Conservation (phyloP, 1,140 invertebrate genomes). For the Venturia canescens region DNA sequence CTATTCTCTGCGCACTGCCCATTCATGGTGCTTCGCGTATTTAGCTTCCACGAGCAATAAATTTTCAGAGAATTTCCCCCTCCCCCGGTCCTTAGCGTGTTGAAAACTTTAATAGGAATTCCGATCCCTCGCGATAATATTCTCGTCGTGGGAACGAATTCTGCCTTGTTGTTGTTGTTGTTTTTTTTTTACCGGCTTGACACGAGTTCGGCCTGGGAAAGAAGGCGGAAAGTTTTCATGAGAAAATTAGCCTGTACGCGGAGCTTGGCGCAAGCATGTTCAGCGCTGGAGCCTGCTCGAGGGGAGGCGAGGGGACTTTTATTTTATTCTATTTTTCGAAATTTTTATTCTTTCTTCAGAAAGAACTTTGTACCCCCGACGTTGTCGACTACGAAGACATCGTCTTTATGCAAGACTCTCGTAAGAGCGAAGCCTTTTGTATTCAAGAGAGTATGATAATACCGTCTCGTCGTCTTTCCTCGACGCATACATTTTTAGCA, state of each 20-base stretch:
- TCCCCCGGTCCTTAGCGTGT: no score
- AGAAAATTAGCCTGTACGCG: constrained; percentile 44
- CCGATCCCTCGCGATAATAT: constrained; percentile 10
- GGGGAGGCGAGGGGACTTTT: constrained; percentile 29
- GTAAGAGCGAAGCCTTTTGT: constrained; percentile 54
- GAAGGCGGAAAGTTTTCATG: constrained; percentile 42
- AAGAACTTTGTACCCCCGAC: constrained; percentile 42
- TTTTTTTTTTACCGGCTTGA: background rate
- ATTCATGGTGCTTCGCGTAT: no score
- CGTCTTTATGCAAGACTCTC: constrained; percentile 50
- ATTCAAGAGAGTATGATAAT: constrained; percentile 59
- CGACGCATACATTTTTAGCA: constrained; percentile 46
- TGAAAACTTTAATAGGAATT: background rate
- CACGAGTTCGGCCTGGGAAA: background rate
- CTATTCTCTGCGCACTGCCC: no score
- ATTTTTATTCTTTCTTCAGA: constrained; percentile 48
- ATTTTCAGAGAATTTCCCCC: no score
- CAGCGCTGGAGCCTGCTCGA: background rate
- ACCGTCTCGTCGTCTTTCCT: constrained; percentile 50
- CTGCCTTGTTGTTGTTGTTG: background rate
- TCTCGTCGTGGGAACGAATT: background rate
- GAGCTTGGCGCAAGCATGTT: background rate
- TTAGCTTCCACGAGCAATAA: no score
- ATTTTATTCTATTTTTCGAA: constrained; percentile 41
- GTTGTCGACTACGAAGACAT: constrained; percentile 36